Conservation (phyloP, 1,140 invertebrate genomes). For the Ylistrum balloti region DNA sequence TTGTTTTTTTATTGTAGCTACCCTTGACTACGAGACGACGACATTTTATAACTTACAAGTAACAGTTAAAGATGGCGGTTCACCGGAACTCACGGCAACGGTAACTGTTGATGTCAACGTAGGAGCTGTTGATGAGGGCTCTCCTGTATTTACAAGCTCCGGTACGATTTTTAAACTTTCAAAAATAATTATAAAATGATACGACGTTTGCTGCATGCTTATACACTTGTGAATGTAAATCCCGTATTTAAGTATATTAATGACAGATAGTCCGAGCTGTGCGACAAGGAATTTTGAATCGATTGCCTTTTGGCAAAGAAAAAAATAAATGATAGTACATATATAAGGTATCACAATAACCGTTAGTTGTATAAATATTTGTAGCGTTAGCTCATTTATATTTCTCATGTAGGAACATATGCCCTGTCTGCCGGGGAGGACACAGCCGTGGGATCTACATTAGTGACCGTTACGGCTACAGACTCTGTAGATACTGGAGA, state of each 20-base stretch:
- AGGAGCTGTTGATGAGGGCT: constrained; percentile 63
- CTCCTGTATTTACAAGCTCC: constrained; percentile 56
- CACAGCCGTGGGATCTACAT: constrained; percentile 55
- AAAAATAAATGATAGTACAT: too few relatives aligned
- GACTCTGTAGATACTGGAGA: constrained; percentile 68
- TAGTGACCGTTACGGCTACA: constrained; percentile 66
- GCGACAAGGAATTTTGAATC: too few relatives aligned
- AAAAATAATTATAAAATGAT: too few relatives aligned
- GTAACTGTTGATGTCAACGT: constrained; percentile 60
- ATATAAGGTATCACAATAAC: too few relatives aligned
- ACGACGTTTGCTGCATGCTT: too few relatives aligned
- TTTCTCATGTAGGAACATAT: constrained; percentile 65
- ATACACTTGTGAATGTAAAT: too few relatives aligned
- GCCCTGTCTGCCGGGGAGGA: constrained; percentile 59
- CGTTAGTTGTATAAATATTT: too few relatives aligned
- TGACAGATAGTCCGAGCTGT: too few relatives aligned
- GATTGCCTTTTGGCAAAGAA: too few relatives aligned
- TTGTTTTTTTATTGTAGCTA: constrained; percentile 41
- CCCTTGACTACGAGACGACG: constrained; percentile 70
- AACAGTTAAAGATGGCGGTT: constrained; percentile 58
- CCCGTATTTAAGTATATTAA: too few relatives aligned
- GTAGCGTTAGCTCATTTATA: too few relatives aligned
- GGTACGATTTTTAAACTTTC: background rate
- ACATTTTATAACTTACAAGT: constrained; percentile 62
- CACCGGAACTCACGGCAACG: constrained; percentile 51